These are phyloP conservation scores for Cottoperca gobio DNA, from an alignment of 2,797 vertebrate species.

Conservation along the genomic window DNA sequence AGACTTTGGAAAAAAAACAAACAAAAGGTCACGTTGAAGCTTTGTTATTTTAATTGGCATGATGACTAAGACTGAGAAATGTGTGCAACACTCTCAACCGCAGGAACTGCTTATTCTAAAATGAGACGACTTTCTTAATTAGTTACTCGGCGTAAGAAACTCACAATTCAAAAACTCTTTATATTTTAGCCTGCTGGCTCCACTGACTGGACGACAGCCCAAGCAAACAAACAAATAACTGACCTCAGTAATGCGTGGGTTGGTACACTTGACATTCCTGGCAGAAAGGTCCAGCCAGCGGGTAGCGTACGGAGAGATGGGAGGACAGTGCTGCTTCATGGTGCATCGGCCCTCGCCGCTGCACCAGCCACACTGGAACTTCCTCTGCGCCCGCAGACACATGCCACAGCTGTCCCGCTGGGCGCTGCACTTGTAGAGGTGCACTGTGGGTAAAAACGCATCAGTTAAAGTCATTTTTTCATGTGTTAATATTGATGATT, in stretches of 20 bases:
- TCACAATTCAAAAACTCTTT: not conserved
- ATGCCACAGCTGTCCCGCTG: constrained; percentile 96
- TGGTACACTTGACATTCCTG: constrained; percentile 92
- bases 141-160: not conserved
- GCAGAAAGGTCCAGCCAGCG: constrained; percentile 93
- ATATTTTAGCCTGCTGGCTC: constrained; percentile 2
- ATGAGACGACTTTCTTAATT: not conserved
- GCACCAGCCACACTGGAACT: constrained; percentile 96
- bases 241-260: constrained; percentile 95
- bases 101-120: not conserved
- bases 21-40: not conserved
- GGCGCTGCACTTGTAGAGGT: constrained; percentile 96
- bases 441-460: constrained; percentile 82
- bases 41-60: constrained; percentile 5
- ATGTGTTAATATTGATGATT: not conserved
- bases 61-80: not conserved
- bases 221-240: constrained; percentile 41
- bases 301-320: constrained; percentile 74
- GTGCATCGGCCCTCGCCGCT: constrained; percentile 89
- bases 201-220: constrained; percentile 3
- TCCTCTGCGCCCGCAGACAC: constrained; percentile 93
- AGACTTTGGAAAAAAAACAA: not conserved
- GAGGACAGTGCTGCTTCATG: constrained; percentile 89
- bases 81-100: not conserved
- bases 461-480: not conserved